Evolutionary conservation across 2,113 vertebrate species (phyloP), one percentile per base, ranked within the genome.

Genomic region (Pontoporia blainvillei): DNA sequence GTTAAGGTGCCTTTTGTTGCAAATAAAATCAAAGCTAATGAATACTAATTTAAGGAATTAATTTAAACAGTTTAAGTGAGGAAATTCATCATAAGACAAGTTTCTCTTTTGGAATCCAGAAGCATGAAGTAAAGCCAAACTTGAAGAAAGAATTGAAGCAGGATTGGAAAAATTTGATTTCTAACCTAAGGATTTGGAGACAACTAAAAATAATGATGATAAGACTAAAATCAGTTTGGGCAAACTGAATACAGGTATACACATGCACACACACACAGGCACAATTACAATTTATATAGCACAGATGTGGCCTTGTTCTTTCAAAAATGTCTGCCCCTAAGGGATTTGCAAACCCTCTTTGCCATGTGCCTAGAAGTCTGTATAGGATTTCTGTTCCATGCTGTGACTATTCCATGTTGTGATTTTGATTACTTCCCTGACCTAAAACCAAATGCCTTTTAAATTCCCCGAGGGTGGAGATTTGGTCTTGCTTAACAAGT

Each of bases 261-360:
- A 73, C 46, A 52, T 23, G 3, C 6, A 27, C 0, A 8, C 29
- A 8, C 29, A 46, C 0, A 39, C 18, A 34, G 18, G 29, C 3
- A 54, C 0, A 64, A 67, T 34, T 69, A 6, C 39, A 71, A 41
- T 2, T 25, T 46, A n/a, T 13, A 11, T 34, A 31, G 23, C 15
- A 57, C 3, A 21, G 18, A 1, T 18, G 8, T 79, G 46, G 9
- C 13, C 39, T 66, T 72, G 8, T 44, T 78, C 46, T 88, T 34
- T 67, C 76, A 94, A 73, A 88, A 10, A 15, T 69, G 0, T 64
- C 85, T 79, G 2, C 3, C 57, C 1, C 29, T 75, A 31, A 79
- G 13, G 14, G 1, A 61, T 62, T 75, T 66, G 11, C 7, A 91
- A 52, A 27, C n/a, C 27, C 1, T 62, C 27, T 76, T 54, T 73